Evolutionary conservation across 1,140 invertebrate species (phyloP).

Genomic region (Scylla paramamosain): DNA sequence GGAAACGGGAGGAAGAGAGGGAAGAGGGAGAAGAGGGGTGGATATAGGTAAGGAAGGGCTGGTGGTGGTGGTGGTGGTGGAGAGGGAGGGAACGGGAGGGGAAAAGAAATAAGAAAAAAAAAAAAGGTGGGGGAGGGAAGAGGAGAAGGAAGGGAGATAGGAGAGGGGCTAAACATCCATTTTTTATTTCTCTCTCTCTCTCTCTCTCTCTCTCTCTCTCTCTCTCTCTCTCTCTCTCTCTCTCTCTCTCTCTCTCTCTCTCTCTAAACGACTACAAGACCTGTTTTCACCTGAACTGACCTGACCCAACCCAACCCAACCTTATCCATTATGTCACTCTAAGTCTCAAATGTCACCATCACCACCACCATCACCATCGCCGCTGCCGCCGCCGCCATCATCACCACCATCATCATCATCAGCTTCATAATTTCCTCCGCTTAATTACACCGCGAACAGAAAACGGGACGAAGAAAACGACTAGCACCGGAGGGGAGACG

Average conservation of each 20-base stretch:
- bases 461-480: slow-evolving; percentile 21
- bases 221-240: neutral
- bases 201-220: neutral
- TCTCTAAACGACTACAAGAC: neutral
- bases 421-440: slow-evolving; percentile 10
- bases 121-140: neutral
- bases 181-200: neutral
- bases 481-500: neutral
- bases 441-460: neutral
- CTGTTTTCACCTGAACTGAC: neutral
- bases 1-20: neutral
- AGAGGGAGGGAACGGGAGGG: neutral
- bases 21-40: neutral
- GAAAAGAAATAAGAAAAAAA: neutral
- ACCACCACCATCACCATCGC: neutral
- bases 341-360: neutral
- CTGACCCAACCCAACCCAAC: neutral
- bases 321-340: neutral
- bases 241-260: neutral
- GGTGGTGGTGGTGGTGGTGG: neutral
- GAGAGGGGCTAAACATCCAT: neutral
- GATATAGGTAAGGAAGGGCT: neutral
- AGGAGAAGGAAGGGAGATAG: neutral
- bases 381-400: neutral
- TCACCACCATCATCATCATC: neutral